Conservation (phyloP, 2,797 vertebrate species). For the Sebastes taczanowskii region DNA sequence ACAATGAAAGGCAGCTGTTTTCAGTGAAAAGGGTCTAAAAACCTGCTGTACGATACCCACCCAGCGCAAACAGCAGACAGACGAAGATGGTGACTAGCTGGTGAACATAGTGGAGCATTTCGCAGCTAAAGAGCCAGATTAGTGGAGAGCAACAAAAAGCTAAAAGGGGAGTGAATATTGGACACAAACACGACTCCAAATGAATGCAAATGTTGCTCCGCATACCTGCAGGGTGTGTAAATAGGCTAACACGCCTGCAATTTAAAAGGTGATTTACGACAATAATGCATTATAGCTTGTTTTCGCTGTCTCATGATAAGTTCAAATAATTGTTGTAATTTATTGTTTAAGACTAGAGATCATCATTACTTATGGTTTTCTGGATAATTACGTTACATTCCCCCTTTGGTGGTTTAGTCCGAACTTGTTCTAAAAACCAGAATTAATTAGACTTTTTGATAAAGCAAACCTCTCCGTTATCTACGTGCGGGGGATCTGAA, state of each 20-base stretch:
- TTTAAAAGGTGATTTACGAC: not conserved
- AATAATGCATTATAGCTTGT: not conserved
- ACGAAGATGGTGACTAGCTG: not conserved
- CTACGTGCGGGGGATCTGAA: not conserved
- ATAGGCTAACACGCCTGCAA: not conserved
- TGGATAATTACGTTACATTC: not conserved
- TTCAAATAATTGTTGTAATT: too few species aligned
- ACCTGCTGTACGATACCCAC: not conserved
- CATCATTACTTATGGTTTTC: not conserved
- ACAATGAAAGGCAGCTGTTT: not conserved
- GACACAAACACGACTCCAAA: slow-evolving; percentile 16
- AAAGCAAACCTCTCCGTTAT: not conserved
- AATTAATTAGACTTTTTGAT: not conserved
- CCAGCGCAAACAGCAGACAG: not conserved
- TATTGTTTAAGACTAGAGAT: not conserved
- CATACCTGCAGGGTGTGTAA: not conserved
- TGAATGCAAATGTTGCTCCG: slow-evolving; percentile 9
- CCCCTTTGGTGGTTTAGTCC: not conserved
- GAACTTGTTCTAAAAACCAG: not conserved
- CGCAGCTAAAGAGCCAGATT: slow-evolving; percentile 13
- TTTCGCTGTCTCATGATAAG: not conserved
- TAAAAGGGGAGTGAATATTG: slow-evolving; percentile 19
- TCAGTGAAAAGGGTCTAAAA: not conserved
- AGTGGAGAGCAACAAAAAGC: slow-evolving; percentile 16
- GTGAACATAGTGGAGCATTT: not conserved